Evolutionary conservation across 2,797 vertebrate genomes (phyloP), one percentile per base, ranked within the genome.

Genomic region (Brachymystax lenok): DNA sequence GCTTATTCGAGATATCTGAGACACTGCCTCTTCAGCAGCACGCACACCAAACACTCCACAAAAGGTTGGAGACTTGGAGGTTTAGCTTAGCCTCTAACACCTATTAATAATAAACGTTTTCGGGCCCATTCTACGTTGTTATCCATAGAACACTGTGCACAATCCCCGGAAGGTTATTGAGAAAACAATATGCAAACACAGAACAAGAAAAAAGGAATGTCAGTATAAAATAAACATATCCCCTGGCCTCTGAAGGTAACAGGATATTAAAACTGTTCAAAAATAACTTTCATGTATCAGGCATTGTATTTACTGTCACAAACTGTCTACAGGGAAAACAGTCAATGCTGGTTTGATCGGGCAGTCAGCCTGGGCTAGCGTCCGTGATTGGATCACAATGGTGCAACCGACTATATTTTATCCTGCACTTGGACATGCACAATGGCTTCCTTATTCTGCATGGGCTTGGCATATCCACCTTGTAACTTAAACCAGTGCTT

Each of bases 281-380:
- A 63, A 63, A 63, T 63, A 63, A 63, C 59, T 24, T 63, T 63
- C 59, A 63, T 63, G 59, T 24, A 21, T 63, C 59, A 7, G 59
- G 10, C 59, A 63, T 12, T 8, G n/a, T 63, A 12, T 10, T 63
- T 12, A 63, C n/a, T 63, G 10, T 63, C 7, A 12, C 21, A 24
- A 24, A 63, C 21, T 24, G 59, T 63, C 8, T 63, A 12, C 19
- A 3, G 59, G 59, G 21, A 63, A 63, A 24, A 24, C 27, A 10
- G 21, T 21, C 59, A 27, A 27, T 13, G 3, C 21, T 24, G 59
- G 24, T 63, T 63, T 63, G 21, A 21, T 12, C 12, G 21, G 10
- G 21, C 1, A 3, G n/a, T 17, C 21, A 24, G 59, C 4, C 59
- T 24, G 1, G 21, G 21, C 40, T 46, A 46, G 40, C 8, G 0